These are phyloP conservation scores for Rhopalosiphum maidis DNA, from an alignment of 1,140 invertebrate genomes.

Conservation along the genomic window DNA sequence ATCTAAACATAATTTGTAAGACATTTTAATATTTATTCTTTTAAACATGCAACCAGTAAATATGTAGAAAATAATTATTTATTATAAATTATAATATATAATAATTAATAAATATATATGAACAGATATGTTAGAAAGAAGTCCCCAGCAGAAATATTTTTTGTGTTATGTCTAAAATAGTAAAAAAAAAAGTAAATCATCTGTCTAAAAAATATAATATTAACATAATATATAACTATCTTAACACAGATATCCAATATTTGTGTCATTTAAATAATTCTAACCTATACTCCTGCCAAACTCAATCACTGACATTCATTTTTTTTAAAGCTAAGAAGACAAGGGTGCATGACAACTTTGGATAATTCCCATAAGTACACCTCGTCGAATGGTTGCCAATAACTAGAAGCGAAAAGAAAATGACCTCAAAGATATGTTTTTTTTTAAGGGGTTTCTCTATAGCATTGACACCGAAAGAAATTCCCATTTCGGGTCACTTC, in stretches of 20 bases:
- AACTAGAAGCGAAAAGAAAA: conserved; percentile 31
- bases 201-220: not conserved
- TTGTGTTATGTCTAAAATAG: too few species aligned
- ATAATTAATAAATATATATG: too few species aligned
- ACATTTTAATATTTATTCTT: not conserved
- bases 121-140: too few species aligned
- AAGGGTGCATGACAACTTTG: not conserved
- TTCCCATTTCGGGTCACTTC: conserved; percentile 44
- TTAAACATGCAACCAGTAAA: too few species aligned
- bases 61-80: too few species aligned
- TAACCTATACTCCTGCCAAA: not conserved
- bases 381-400: conserved; percentile 33
- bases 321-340: not conserved
- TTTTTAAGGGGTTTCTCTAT: conserved; percentile 5
- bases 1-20: not conserved
- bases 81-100: too few species aligned
- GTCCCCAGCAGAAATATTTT: too few species aligned
- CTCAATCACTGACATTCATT: not conserved
- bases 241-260: not conserved
- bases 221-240: not conserved
- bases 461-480: conserved; percentile 34
- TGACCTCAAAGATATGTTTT: not conserved
- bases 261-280: not conserved
- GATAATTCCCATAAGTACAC: conserved; percentile 12
- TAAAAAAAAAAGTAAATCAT: too few species aligned